A percentile compares a stretch with the other conserved stretches of the same genome.
These are phyloP conservation scores for Eulacestoma nigropectus DNA, from an alignment of 2,113 vertebrate species.

Conservation along the genomic window DNA sequence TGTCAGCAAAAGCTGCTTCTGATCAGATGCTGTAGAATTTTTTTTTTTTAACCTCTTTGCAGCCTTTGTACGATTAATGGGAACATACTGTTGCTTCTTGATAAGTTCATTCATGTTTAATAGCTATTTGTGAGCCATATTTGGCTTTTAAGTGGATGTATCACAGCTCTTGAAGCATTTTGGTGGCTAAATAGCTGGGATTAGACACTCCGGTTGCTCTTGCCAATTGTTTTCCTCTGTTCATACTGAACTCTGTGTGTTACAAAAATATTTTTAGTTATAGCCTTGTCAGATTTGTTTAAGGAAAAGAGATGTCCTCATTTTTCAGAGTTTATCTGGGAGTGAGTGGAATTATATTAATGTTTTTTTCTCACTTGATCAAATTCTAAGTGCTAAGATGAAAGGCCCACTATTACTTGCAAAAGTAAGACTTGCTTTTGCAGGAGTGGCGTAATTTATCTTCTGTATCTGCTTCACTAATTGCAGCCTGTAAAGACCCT, in stretches of 20 bases:
- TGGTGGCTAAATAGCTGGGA: not conserved
- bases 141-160: not conserved
- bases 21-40: not conserved
- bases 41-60: not conserved
- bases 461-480: not conserved
- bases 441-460: not conserved
- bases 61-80: not conserved
- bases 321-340: not conserved
- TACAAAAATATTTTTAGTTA: slow-evolving; percentile 14
- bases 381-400: not conserved
- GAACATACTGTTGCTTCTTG: not conserved
- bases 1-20: not conserved
- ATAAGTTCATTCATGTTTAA: not conserved
- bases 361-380: not conserved
- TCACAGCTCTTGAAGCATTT: not conserved
- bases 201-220: not conserved
- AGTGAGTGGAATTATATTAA: not conserved
- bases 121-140: not conserved
- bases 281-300: not conserved
- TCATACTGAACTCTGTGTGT: not conserved
- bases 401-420: not conserved
- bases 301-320: not conserved
- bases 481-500: not conserved
- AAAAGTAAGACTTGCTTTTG: slow-evolving; percentile 6
- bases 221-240: not conserved